Percentiles rank a stretch among this genome's conserved stretches.
Evolutionary conservation across 2,113 vertebrate genomes (phyloP).

Genomic region (Psammodynastes pulverulentus): DNA sequence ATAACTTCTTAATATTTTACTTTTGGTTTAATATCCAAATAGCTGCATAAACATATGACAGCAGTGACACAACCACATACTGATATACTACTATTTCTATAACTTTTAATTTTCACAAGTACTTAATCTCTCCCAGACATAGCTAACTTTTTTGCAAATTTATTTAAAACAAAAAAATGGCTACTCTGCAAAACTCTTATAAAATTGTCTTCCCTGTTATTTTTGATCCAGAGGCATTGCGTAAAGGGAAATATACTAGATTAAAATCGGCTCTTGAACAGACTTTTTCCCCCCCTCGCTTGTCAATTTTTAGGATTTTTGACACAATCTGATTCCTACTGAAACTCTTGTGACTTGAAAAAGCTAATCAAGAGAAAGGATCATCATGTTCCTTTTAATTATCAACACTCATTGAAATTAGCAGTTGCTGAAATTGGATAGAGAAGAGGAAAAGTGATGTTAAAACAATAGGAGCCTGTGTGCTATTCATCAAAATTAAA

Average conservation of each 20-base stretch:
- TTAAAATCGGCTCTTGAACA: not conserved
- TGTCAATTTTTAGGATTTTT: not conserved
- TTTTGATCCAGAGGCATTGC: not conserved
- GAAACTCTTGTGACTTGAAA: not conserved
- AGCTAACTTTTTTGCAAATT: slow-evolving; percentile 55
- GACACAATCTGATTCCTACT: not conserved
- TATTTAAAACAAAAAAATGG: slow-evolving; percentile 16
- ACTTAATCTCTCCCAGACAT: slow-evolving; percentile 50
- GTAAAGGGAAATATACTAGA: not conserved
- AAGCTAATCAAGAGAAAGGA: not conserved
- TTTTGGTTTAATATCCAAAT: not conserved
- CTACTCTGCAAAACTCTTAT: not conserved
- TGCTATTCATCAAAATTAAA: not conserved
- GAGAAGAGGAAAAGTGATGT: not conserved
- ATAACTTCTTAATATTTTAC: not conserved
- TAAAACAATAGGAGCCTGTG: not conserved
- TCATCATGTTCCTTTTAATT: not conserved
- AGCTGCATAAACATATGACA: not conserved
- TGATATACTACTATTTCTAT: slow-evolving; percentile 52
- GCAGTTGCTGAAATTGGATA: not conserved
- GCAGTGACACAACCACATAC: slow-evolving; percentile 4
- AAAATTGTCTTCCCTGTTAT: not conserved
- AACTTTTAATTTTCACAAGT: slow-evolving; percentile 60
- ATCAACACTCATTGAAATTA: not conserved
- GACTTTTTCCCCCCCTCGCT: not conserved